Percentiles rank a stretch among this genome's conserved stretches.
phyloP scores from a whole-genome alignment of 2,113 vertebrate species.

The Zootoca vivipara region DNA sequence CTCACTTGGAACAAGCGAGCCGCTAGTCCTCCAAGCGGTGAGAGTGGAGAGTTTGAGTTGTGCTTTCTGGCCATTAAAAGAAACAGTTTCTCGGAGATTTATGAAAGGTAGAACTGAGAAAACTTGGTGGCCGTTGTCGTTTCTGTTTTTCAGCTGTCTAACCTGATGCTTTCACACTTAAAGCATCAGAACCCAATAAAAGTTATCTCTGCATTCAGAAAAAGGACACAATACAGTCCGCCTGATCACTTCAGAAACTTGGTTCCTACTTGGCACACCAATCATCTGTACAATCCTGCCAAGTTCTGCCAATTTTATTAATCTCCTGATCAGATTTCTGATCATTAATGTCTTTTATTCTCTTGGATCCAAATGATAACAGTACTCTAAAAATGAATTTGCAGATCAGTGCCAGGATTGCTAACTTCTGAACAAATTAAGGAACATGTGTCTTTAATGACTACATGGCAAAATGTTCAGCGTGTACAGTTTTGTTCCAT shows the following conservation, averaged over 20 bases:
- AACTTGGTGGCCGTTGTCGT: not conserved
- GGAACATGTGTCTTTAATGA: not conserved
- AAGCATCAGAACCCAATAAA: not conserved
- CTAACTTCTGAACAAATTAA: not conserved
- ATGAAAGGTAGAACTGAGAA: not conserved
- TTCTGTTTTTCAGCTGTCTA: not conserved
- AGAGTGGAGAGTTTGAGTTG: constrained; percentile 14
- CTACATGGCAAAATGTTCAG: not conserved
- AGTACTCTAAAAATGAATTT: not conserved
- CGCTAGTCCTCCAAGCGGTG: not conserved
- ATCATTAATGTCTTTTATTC: not conserved
- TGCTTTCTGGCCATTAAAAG: not conserved
- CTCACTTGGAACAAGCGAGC: not conserved
- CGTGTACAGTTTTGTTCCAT: not conserved
- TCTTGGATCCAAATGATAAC: no score
- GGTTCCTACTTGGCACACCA: no score
- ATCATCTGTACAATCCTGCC: not conserved
- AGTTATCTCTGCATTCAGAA: not conserved
- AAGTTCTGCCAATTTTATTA: not conserved
- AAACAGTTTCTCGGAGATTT: not conserved
- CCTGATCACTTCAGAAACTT: not conserved
- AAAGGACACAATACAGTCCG: no score
- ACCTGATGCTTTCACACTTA: not conserved
- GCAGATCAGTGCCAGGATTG: not conserved
- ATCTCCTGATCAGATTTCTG: not conserved